phyloP scores from a whole-genome alignment of 2,113 vertebrate genomes.

The Channa argus region DNA sequence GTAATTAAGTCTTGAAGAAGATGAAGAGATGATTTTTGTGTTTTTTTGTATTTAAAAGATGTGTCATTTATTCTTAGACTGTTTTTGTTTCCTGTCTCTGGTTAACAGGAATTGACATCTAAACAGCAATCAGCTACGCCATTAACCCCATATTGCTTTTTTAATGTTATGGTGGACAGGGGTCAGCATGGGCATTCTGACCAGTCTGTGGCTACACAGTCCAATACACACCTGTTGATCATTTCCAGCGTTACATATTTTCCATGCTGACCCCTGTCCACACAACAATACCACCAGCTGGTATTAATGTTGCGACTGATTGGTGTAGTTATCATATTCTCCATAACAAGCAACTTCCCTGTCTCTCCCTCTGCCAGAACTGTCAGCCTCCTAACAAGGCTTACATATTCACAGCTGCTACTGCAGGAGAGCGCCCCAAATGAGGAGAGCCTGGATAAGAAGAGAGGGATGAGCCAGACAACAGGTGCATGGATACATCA shows the following conservation, averaged over 20 bases:
- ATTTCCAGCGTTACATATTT: no score
- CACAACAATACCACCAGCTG: no score
- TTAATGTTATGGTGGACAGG: no score
- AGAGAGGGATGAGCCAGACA: slow-evolving; percentile 63
- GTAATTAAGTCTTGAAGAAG: slow-evolving; percentile 2
- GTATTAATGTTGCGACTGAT: no score
- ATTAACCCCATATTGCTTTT: no score
- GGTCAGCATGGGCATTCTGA: no score
- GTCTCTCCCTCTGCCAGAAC: slow-evolving; percentile 64
- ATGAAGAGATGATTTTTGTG: neutral
- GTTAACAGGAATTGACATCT: slow-evolving; percentile 39
- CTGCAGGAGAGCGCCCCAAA: slow-evolving; percentile 66
- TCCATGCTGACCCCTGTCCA: no score
- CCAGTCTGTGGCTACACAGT: no score
- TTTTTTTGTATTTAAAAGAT: slow-evolving; percentile 2
- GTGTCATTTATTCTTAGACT: slow-evolving; percentile 25
- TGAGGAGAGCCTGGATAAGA: slow-evolving; percentile 62
- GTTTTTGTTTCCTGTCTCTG: slow-evolving; percentile 26
- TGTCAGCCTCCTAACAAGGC: slow-evolving; percentile 72
- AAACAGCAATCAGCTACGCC: no score
- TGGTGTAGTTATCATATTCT: slow-evolving; percentile 54
- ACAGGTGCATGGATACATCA: slow-evolving; percentile 59
- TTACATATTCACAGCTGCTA: slow-evolving; percentile 65
- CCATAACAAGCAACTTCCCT: slow-evolving; percentile 65
- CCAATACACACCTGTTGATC: no score